Percentiles rank a stretch among this genome's conserved stretches.
phyloP scores from a whole-genome alignment of 2,113 vertebrate species.

The Pangasianodon hypophthalmus region DNA sequence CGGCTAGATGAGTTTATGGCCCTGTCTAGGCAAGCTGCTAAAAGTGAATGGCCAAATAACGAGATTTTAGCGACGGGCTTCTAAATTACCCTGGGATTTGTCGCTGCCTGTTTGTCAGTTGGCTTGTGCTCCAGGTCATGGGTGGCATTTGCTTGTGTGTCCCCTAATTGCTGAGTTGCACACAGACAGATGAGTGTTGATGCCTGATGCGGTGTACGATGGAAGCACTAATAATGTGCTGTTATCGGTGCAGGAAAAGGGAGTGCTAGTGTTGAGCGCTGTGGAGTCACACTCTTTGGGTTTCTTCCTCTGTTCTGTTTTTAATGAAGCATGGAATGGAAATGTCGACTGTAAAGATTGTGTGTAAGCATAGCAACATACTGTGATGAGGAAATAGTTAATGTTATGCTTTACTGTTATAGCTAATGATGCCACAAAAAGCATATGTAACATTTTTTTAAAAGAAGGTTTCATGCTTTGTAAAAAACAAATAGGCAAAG shows the following conservation, averaged over 20 bases:
- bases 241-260: conserved; percentile 11
- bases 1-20: conserved; percentile 91
- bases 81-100: conserved; percentile 93
- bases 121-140: conserved; percentile 90
- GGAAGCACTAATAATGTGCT: conserved; percentile 46
- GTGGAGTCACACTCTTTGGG: conserved; percentile 3
- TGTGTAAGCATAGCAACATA: not conserved
- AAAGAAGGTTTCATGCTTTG: not conserved
- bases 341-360: not conserved
- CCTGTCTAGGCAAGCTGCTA: conserved; percentile 84
- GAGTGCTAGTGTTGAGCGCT: not conserved
- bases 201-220: conserved; percentile 72
- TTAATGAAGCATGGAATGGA: conserved; percentile 13
- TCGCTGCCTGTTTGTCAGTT: conserved; percentile 93
- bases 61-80: conserved; percentile 91
- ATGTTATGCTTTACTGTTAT: not conserved
- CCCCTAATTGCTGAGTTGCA: conserved; percentile 93
- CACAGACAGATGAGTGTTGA: conserved; percentile 92
- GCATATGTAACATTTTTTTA: not conserved
- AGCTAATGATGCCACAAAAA: not conserved
- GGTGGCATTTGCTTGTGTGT: conserved; percentile 91
- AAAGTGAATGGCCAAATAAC: conserved; percentile 96
- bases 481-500: not conserved
- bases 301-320: not conserved
- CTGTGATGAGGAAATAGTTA: not conserved